Evolutionary conservation across 2,113 vertebrate species (phyloP), one percentile per base, ranked within the genome.

Genomic region (Oncorhynchus gorbuscha): DNA sequence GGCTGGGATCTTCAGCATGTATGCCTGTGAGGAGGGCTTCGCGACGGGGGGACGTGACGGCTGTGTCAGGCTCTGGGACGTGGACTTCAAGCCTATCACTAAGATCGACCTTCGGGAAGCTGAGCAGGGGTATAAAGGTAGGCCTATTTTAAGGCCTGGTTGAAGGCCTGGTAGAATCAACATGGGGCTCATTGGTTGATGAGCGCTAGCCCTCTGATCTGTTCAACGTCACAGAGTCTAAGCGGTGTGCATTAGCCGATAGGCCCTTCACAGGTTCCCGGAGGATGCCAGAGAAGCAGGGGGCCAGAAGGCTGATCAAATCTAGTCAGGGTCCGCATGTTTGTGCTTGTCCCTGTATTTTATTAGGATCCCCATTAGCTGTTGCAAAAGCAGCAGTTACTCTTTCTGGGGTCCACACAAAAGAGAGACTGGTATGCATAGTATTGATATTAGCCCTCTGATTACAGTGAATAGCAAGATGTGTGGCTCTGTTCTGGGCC

Each of bases 1-100:
- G 97, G 97, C 97, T 51, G 97, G 96, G 59, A 98, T 99, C 90
- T 99, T 99, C 85, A 99, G 96, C 84, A 96, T 99, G 97, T 97
- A 96, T 69, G 93, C 94, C 20, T 97, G 97, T 74, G 97, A 99
- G 83, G 97, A 99, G 89, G 97, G 97, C 49, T 99, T 98, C 82
- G 96, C 96, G 79, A 98, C 96, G 0, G 97, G 97, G 74, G 96
- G 97, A 9, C 94, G 97, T 88, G 97, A 99, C 59, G 96, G 97
- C 72, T 98, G 97, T 81, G 93, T 99, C 79, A 92, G 97, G 16
- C 77, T 99, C 68, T 99, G 97, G 97, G 97, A 99, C 76, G 94
- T 90, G 1, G 96, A 97, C 81, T 98, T 98, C 90, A 98, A 98
- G 80, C 94, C 97, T 81, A 97, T 99, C 88, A 98, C 97, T 77